Evolutionary conservation across 2,797 vertebrate genomes (phyloP).

Genomic region (Hybognathus amarus): DNA sequence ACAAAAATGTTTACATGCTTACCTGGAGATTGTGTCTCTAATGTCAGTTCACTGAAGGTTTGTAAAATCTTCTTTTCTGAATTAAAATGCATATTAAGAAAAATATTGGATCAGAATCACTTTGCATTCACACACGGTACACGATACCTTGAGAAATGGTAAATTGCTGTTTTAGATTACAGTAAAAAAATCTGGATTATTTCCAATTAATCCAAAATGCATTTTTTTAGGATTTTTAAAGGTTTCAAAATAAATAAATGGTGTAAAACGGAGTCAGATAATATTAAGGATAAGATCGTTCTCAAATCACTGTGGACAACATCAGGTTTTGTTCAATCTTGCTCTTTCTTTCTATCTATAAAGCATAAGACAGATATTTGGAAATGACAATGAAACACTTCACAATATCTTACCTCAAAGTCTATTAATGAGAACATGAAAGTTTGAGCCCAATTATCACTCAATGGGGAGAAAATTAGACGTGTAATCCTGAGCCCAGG

Average conservation of each 20-base stretch:
- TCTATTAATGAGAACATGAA: constrained; percentile 23
- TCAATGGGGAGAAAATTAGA: not conserved
- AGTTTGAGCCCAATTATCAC: constrained; percentile 33
- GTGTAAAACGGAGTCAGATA: not conserved
- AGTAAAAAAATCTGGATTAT: not conserved
- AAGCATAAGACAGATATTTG: not conserved
- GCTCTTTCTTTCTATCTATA: not conserved
- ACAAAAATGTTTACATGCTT: constrained; percentile 3
- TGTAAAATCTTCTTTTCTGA: not conserved
- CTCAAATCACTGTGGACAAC: not conserved
- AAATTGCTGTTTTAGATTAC: not conserved
- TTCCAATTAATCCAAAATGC: not conserved
- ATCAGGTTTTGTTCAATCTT: not conserved
- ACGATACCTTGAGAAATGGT: not conserved
- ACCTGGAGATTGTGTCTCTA: not conserved
- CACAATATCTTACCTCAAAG: constrained; percentile 4
- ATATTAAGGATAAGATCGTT: not conserved
- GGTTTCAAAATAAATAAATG: not conserved
- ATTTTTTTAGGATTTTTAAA: not conserved
- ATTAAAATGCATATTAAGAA: not conserved
- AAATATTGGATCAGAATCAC: not conserved
- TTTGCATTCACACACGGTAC: not conserved
- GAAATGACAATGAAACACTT: not conserved
- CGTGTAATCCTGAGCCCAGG: not conserved
- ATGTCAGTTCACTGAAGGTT: not conserved